phyloP scores from a whole-genome alignment of 2,888 invertebrate species.

The Conus canariensis region DNA sequence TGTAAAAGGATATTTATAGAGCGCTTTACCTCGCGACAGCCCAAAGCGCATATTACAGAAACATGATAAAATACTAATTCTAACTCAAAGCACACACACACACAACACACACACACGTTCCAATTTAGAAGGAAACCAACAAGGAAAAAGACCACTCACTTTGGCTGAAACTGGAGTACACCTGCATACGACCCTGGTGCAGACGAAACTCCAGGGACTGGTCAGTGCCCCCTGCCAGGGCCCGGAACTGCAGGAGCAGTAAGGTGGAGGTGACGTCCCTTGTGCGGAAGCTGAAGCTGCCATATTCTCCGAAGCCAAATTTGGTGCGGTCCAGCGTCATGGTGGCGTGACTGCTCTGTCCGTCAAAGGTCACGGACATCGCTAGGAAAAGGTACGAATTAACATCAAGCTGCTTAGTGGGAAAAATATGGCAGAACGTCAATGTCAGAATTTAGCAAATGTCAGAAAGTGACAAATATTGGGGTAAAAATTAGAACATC shows the following conservation, averaged over 20 bases:
- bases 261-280: slow-evolving; percentile 62
- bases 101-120: too few species aligned
- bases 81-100: too few species aligned
- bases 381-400: slow-evolving; percentile 53
- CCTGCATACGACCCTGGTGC: slow-evolving; percentile 60
- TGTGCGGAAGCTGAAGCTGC: slow-evolving; percentile 68
- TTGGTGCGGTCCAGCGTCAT: slow-evolving; percentile 60
- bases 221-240: slow-evolving; percentile 35
- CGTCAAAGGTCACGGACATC: slow-evolving; percentile 66
- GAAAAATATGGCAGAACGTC: not conserved
- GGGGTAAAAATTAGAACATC: too few species aligned
- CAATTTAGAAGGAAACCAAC: too few species aligned
- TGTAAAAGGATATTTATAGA: too few species aligned
- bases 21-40: too few species aligned
- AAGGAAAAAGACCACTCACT: slow-evolving; percentile 33
- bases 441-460: too few species aligned
- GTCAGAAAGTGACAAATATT: too few species aligned
- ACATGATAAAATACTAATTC: too few species aligned
- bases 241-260: slow-evolving; percentile 64
- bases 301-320: slow-evolving; percentile 67
- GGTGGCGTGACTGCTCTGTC: slow-evolving; percentile 59
- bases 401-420: not conserved
- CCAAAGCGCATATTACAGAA: too few species aligned
- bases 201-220: slow-evolving; percentile 67
- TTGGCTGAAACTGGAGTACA: slow-evolving; percentile 51